Evolutionary conservation across 2,888 invertebrate genomes (phyloP).

Genomic region (Mylabris sibirica): DNA sequence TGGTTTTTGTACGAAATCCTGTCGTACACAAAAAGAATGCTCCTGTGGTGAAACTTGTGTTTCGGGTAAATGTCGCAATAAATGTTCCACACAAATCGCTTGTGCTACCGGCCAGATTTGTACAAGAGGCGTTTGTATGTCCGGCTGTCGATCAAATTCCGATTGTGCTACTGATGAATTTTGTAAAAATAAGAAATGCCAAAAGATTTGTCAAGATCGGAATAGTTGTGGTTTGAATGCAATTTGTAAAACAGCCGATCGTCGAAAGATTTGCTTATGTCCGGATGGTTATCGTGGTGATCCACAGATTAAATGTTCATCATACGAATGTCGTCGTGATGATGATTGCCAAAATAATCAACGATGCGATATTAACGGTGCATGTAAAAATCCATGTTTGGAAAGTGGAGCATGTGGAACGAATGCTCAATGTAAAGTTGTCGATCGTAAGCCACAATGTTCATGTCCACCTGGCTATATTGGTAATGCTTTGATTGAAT

Average conservation of each 20-base stretch:
- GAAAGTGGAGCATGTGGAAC: constrained; percentile 79
- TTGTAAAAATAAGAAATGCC: constrained; percentile 75
- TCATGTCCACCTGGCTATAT: constrained; percentile 77
- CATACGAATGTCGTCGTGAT: constrained; percentile 79
- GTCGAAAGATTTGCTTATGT: constrained; percentile 85
- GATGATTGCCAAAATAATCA: constrained; percentile 81
- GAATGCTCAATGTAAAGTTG: constrained; percentile 85
- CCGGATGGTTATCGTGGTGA: constrained; percentile 87
- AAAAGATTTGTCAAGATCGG: constrained; percentile 72
- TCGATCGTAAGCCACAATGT: constrained; percentile 78
- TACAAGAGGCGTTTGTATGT: constrained; percentile 73
- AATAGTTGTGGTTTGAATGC: constrained; percentile 83
- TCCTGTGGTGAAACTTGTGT: constrained; percentile 83
- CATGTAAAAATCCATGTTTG: constrained; percentile 85
- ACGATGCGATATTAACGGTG: constrained; percentile 72
- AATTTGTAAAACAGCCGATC: constrained; percentile 79
- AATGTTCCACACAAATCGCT: constrained; percentile 73
- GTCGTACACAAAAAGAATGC: constrained; percentile 73
- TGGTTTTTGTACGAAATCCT: constrained; percentile 79
- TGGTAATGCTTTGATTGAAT: constrained; percentile 75
- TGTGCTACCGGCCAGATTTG: constrained; percentile 83
- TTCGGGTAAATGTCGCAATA: constrained; percentile 74
- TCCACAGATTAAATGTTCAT: constrained; percentile 76
- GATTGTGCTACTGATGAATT: constrained; percentile 82
- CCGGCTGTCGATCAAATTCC: constrained; percentile 80